Percentiles rank a stretch among this genome's conserved stretches.
Conservation (phyloP, 2,888 invertebrate species). For the Hydraecia micacea region DNA sequence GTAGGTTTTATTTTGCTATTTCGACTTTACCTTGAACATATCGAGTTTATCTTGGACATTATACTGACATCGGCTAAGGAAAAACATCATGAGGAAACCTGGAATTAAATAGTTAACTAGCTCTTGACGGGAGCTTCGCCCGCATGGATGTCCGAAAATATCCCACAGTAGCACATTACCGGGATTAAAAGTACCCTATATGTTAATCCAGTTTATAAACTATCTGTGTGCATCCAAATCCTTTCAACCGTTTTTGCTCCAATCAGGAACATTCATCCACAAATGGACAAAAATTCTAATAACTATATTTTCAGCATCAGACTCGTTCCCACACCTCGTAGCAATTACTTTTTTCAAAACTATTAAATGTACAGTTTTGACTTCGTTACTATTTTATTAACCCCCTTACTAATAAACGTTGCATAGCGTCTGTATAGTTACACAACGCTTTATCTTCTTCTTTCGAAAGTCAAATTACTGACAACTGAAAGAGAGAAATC, state of each 20-base stretch:
- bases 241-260: background rate
- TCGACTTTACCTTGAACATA: background rate
- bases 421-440: too few species aligned
- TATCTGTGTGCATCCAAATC: background rate
- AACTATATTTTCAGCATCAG: background rate
- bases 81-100: background rate
- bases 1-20: conserved; percentile 67
- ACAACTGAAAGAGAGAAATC: too few species aligned
- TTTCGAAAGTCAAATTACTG: too few species aligned
- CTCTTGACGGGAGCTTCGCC: background rate
- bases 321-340: background rate
- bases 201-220: background rate
- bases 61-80: background rate
- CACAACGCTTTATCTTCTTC: too few species aligned
- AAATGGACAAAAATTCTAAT: too few species aligned
- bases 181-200: background rate
- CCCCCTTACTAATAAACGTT: too few species aligned
- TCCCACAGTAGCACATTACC: background rate
- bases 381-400: too few species aligned
- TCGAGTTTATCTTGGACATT: background rate
- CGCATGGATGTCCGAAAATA: background rate
- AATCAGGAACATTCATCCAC: background rate
- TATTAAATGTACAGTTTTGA: too few species aligned
- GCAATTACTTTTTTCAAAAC: background rate
- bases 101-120: background rate